phyloP scores from a whole-genome alignment of 2,113 vertebrate species.

The Centropristis striata region DNA sequence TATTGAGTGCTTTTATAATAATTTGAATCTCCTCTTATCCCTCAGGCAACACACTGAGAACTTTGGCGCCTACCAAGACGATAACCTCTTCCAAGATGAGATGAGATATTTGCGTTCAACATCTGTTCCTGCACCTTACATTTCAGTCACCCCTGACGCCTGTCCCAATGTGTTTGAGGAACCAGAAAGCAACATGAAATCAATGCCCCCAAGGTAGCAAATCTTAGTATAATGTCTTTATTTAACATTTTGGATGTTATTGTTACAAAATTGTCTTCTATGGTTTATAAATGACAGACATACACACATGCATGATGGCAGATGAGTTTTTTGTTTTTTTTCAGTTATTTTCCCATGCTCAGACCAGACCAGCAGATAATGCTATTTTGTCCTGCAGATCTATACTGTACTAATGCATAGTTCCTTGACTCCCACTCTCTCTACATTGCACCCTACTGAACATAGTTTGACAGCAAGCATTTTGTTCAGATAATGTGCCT shows the following conservation, averaged over 20 bases:
- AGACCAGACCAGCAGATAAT: neutral
- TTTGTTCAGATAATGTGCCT: neutral
- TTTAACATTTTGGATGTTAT: neutral
- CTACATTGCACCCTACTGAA: neutral
- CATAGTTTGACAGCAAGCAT: constrained; percentile 3
- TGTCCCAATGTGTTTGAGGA: constrained; percentile 99
- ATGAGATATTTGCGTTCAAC: constrained; percentile 98
- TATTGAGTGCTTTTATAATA: neutral
- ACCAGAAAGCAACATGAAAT: constrained; percentile 99
- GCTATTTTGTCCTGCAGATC: neutral
- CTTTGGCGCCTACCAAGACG: constrained; percentile 95
- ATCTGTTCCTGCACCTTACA: constrained; percentile 97
- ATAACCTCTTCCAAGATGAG: constrained; percentile 98
- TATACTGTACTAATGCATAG: neutral
- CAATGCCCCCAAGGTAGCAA: constrained; percentile 98
- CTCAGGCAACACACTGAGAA: constrained; percentile 97
- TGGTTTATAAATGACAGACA: neutral
- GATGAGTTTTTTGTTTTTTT: neutral
- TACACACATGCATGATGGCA: constrained; percentile 1
- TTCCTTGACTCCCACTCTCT: neutral
- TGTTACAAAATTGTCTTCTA: neutral
- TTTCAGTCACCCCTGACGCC: constrained; percentile 98
- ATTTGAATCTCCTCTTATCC: constrained; percentile 2
- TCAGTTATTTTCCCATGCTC: neutral
- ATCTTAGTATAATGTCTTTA: neutral